Evolutionary conservation across 1,140 invertebrate genomes (phyloP), one percentile per base, ranked within the genome.

Genomic region (Drosophila subpulchrella): DNA sequence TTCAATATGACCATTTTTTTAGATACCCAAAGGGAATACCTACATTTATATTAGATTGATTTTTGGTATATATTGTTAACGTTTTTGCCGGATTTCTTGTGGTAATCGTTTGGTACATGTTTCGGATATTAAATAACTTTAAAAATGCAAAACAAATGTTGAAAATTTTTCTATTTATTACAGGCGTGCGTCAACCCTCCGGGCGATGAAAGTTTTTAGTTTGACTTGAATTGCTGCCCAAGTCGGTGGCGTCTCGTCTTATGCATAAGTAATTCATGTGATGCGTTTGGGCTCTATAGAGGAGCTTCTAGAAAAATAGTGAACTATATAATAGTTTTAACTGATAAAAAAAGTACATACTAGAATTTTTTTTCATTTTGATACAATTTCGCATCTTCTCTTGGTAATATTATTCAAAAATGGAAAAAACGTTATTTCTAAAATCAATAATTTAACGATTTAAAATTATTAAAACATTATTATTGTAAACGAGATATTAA

Each of bases 201-300:
- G 41, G 42, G 47, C 30, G 51, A 88, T 88, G 83, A 88, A 88
- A 88, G 83, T 88, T 89, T 83, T 63, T n/a, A 66, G 63, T 58
- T 84, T 44, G 17, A 42, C 54, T 32, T 65, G 48, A 65, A 61
- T 48, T 6, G 36, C 44, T 41, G 67, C 61, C 76, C 72, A 81
- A 63, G 61, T 47, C 4, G 41, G 15, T 8, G 34, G 15, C 56
- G 48, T 27, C 36, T 75, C 56, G 48, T 27, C 36, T 75, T 27
- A 73, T 88, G 78, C 54, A 67, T 27, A 36, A 8, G 48, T 65
- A 78, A 85, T 86, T 47, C 13, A 57, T 77, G 47, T 68, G n/a
- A 15, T 50, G 7, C 2, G 60, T n/a, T 63, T 46, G 11, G 3
- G 38, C 12, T 39, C n/a, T 39, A 39, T 39, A 3, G 38, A n/a